Conservation (phyloP, 2,888 invertebrate species). For the Harpagoxenus sublaevis region DNA sequence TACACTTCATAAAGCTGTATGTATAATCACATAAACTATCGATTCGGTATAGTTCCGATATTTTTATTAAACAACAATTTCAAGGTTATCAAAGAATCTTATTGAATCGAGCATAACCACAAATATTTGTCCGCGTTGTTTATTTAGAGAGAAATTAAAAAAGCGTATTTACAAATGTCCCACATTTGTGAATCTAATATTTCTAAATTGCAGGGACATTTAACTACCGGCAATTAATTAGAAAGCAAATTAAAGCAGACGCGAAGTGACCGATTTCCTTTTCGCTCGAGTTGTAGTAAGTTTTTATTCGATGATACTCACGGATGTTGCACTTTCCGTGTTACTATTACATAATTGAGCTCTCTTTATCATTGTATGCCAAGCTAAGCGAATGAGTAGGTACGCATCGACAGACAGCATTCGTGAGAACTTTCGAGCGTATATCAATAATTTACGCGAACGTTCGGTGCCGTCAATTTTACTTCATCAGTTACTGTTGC, state of each 20-base stretch:
- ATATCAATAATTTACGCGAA: constrained; percentile 45
- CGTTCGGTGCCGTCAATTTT: constrained; percentile 30
- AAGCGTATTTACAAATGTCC: background rate
- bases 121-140: background rate
- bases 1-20: background rate
- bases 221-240: constrained; percentile 23
- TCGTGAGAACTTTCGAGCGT: constrained; percentile 28
- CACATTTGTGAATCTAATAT: constrained; percentile 15
- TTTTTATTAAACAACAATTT: constrained; percentile 7
- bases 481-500: background rate
- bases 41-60: background rate
- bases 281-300: constrained; percentile 61
- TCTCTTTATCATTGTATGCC: constrained; percentile 3
- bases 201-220: constrained; percentile 11
- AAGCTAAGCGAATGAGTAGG: constrained; percentile 28
- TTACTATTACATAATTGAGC: constrained; percentile 39
- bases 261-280: background rate
- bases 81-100: background rate
- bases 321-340: constrained; percentile 33
- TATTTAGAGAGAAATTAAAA: background rate
- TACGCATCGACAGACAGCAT: constrained; percentile 24
- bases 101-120: background rate
- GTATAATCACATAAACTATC: background rate
- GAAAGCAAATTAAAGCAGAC: constrained; percentile 26
- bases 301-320: constrained; percentile 57